Evolutionary conservation across 2,113 vertebrate species (phyloP).

Genomic region (Xenopus borealis): DNA sequence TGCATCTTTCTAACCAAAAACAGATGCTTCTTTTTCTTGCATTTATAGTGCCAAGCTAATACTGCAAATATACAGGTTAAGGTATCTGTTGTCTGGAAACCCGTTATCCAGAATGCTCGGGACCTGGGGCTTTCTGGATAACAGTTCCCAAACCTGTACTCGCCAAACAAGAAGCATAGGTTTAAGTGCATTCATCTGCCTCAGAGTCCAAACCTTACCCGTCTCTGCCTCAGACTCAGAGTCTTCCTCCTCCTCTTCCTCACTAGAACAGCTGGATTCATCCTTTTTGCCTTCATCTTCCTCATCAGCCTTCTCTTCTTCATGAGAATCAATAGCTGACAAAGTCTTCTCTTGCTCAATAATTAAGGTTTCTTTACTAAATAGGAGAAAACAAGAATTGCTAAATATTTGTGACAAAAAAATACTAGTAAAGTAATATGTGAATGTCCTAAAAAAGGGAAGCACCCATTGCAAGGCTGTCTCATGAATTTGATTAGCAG

Average conservation of each 20-base stretch:
- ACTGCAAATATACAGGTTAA: too few relatives aligned
- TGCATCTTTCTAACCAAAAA: too few relatives aligned
- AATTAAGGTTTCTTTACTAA: slow-evolving; percentile 89
- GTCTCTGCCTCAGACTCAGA: slow-evolving; percentile 96
- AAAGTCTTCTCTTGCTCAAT: slow-evolving; percentile 88
- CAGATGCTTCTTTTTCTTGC: too few relatives aligned
- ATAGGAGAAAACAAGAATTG: not conserved
- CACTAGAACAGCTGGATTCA: slow-evolving; percentile 97
- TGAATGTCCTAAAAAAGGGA: not conserved
- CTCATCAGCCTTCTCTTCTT: slow-evolving; percentile 91
- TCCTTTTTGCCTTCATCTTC: slow-evolving; percentile 93
- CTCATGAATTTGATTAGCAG: too few relatives aligned
- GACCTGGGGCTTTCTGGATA: too few relatives aligned
- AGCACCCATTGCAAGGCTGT: slow-evolving; percentile 28
- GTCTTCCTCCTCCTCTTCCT: slow-evolving; percentile 97
- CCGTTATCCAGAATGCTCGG: too few relatives aligned
- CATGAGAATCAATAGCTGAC: slow-evolving; percentile 86
- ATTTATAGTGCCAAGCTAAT: too few relatives aligned
- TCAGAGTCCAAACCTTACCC: slow-evolving; percentile 60
- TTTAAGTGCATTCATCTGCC: too few relatives aligned
- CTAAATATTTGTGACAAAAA: not conserved
- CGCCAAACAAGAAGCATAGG: too few relatives aligned
- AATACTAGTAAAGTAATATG: not conserved
- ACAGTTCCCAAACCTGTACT: too few relatives aligned
- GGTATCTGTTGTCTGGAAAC: too few relatives aligned